phyloP scores from a whole-genome alignment of 2,797 vertebrate genomes.

The Peromyscus aztecus region DNA sequence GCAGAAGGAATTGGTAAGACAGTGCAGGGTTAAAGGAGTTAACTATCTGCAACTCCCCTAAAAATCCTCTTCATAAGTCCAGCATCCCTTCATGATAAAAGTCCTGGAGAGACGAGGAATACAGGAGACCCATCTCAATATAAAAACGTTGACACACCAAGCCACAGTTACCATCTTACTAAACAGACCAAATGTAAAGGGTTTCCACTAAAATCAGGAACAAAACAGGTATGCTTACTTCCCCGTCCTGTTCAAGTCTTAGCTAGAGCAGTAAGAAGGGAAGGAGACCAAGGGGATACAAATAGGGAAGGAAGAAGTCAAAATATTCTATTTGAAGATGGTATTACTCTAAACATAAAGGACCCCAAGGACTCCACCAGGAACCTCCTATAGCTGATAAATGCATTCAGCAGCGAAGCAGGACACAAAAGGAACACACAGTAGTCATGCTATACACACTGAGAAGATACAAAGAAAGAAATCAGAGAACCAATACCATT shows the following conservation, averaged over 20 bases:
- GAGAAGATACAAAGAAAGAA: background rate
- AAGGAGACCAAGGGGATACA: no score
- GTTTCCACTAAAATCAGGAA: background rate
- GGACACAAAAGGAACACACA: background rate
- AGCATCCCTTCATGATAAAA: background rate
- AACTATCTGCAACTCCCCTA: background rate
- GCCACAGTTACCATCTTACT: background rate
- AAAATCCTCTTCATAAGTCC: background rate
- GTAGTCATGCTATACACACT: background rate
- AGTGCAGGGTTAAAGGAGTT: background rate
- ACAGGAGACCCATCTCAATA: background rate
- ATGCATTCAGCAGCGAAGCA: background rate
- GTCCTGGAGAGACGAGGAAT: background rate
- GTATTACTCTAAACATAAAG: background rate
- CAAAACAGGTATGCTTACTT: background rate
- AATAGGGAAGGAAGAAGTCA: background rate
- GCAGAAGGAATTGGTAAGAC: background rate
- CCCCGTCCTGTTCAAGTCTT: background rate
- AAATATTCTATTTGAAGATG: background rate
- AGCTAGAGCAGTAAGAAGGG: background rate
- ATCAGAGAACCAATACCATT: background rate
- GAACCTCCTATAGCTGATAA: background rate
- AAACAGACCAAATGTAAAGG: background rate
- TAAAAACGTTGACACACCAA: background rate
- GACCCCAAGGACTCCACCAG: background rate